Evolutionary conservation across 1,140 invertebrate species (phyloP).

Genomic region (Bombus sylvicola): DNA sequence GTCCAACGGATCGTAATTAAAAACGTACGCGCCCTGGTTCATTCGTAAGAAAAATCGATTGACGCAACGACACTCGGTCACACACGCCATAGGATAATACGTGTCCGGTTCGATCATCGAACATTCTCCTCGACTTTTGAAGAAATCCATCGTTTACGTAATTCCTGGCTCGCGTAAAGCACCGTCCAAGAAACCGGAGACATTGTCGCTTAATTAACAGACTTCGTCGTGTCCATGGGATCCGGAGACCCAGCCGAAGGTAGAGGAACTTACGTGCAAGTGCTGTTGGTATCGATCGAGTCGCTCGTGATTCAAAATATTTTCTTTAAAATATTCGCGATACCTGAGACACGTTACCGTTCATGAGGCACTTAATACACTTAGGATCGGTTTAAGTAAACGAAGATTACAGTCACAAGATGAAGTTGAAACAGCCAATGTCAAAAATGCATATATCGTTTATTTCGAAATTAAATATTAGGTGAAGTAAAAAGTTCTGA

Average conservation of each 20-base stretch:
- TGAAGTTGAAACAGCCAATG: no score
- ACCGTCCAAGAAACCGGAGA: neutral
- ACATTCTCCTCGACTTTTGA: neutral
- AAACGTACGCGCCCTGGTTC: neutral
- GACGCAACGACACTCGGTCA: neutral
- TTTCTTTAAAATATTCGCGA: neutral
- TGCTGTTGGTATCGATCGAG: neutral
- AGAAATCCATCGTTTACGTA: slow-evolving; percentile 9
- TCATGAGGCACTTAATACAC: neutral
- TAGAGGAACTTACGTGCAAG: neutral
- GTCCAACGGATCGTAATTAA: slow-evolving; percentile 29
- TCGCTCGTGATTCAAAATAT: neutral
- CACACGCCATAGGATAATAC: no score
- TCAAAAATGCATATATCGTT: no score
- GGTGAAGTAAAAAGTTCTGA: no score
- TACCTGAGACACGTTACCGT: no score
- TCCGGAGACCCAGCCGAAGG: no score
- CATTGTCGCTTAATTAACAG: slow-evolving; percentile 15
- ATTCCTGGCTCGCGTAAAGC: neutral
- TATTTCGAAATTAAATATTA: no score
- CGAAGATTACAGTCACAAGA: neutral
- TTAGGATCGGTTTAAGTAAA: no score
- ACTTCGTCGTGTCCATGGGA: neutral
- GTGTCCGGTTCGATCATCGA: neutral
- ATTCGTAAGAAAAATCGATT: slow-evolving; percentile 25